Conservation (phyloP, 2,797 vertebrate genomes). For the Sebastolobus alascanus region DNA sequence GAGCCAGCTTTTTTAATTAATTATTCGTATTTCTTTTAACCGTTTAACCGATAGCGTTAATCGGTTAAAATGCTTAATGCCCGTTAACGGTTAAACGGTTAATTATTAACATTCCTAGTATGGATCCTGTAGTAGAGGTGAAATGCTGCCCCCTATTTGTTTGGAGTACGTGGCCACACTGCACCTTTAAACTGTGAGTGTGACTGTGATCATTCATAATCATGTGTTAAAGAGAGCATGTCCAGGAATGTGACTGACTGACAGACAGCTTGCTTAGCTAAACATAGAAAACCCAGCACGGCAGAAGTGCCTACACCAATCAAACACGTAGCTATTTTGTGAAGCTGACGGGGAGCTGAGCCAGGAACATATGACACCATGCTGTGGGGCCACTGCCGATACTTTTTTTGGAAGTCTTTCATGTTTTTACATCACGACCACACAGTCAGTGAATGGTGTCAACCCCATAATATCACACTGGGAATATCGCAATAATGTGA, state of each 20-base stretch:
- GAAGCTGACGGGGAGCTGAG: conserved; percentile 50
- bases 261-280: conserved; percentile 44
- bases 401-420: conserved; percentile 76
- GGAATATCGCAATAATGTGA: background rate
- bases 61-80: too few species aligned
- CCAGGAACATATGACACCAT: conserved; percentile 82
- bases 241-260: conserved; percentile 7
- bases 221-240: background rate
- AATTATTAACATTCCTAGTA: too few species aligned
- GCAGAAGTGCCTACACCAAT: conserved; percentile 49
- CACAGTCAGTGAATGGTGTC: conserved; percentile 46
- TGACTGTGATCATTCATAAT: background rate
- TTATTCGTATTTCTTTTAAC: too few species aligned
- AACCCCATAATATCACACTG: background rate
- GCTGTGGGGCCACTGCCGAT: conserved; percentile 62
- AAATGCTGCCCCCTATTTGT: background rate
- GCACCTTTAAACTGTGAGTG: background rate
- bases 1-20: too few species aligned
- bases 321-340: conserved; percentile 57
- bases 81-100: too few species aligned
- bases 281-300: conserved; percentile 68
- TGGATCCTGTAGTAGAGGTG: background rate
- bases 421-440: conserved; percentile 64
- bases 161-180: background rate
- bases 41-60: too few species aligned